Evolutionary conservation across 2,113 vertebrate genomes (phyloP).

Genomic region (Podarcis raffonei): DNA sequence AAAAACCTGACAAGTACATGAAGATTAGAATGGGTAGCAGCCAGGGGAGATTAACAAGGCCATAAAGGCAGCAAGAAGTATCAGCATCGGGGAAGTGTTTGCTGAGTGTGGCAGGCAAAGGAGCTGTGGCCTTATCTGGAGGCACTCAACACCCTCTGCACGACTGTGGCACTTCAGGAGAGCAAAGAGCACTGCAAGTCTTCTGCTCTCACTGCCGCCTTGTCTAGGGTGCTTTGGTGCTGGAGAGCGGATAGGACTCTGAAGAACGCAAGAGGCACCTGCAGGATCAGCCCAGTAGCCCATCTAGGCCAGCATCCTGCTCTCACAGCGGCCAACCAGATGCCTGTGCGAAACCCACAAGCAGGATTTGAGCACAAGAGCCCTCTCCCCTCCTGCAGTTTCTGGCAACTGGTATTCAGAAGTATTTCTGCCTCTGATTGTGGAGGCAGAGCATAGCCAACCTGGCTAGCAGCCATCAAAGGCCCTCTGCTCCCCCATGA

Average conservation of each 20-base stretch:
- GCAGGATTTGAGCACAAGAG: too few species aligned
- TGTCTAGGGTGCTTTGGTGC: neutral
- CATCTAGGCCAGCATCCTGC: too few species aligned
- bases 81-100: accelerated
- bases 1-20: accelerated
- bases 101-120: accelerated
- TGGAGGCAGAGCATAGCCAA: too few species aligned
- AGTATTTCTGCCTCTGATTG: too few species aligned
- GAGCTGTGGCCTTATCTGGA: accelerated
- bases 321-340: too few species aligned
- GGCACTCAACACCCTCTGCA: neutral
- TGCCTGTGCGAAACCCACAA: too few species aligned
- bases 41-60: accelerated
- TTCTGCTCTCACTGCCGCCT: neutral
- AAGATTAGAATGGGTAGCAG: accelerated
- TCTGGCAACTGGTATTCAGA: too few species aligned
- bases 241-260: accelerated
- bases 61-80: accelerated
- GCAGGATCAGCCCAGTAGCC: too few species aligned
- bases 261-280: too few species aligned
- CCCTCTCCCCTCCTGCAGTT: too few species aligned
- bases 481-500: too few species aligned
- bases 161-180: neutral
- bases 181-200: neutral
- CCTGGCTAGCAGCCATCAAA: too few species aligned